Base-by-base conservation (phyloP, 2,113 vertebrate species). In the Neolamprologus tretocephalus region DNA sequence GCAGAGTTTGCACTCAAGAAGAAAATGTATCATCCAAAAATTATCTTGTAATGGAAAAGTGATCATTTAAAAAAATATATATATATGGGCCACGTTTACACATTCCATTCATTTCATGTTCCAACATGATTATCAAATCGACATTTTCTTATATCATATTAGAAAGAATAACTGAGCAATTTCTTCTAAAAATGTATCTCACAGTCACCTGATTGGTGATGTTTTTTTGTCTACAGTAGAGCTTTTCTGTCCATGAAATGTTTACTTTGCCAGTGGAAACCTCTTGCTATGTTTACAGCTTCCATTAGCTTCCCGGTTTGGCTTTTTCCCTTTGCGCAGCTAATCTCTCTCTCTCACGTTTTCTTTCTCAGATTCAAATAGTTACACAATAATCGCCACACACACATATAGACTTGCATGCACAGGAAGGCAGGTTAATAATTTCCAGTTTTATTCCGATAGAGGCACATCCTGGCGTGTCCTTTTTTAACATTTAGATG, bases 241-340 rank as follows among this genome's bases (percentile, higher is more conserved):
- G 63, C 71, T 86, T 85, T 37, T 92, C 71, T 83, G 81, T 90
- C 85, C 89, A 90, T 86, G 86, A 93, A 92, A 91, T 95, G 87
- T 95, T 94, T 90, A 92, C 93, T 92, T 86, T 88, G 90, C 93
- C 90, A 93, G 82, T 91, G 85, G 86, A 90, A 94, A 90, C 89
- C 83, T 87, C 86, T 92, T 94, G 61, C 91, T 93, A 82, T 94
- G 88, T 94, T 95, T 94, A 88, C 84, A 89, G 31, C 86, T 91
- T 91, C 90, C 87, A 89, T 90, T 89, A 85, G 84, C 80, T 81
- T 95, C 90, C 85, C 89, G 51, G 71, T 82, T 80, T 88, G 83
- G 58, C 51, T 85, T 83, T 91, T 87, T 66, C 82, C 85, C 85
- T 51, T 86, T 21, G 42, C 83, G 57, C 71, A 86, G 73, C 61